phyloP scores from a whole-genome alignment of 2,113 vertebrate species.

The Tympanuchus pallidicinctus region DNA sequence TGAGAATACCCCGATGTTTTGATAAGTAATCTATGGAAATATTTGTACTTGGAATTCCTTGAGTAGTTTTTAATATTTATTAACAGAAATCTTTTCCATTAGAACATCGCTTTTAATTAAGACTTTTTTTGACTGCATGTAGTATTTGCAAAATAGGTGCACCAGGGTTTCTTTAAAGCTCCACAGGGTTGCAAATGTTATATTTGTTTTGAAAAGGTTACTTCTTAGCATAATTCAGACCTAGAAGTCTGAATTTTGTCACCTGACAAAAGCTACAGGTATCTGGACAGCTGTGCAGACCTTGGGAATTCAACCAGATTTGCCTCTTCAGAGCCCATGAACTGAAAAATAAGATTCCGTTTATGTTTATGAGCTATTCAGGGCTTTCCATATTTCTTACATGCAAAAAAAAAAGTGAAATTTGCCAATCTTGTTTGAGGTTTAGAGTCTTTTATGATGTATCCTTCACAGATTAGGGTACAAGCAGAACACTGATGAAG shows the following conservation, averaged over 20 bases:
- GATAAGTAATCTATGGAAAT: neutral
- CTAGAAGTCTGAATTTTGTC: neutral
- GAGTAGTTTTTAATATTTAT: neutral
- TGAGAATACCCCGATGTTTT: neutral
- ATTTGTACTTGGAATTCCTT: neutral
- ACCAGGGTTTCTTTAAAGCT: neutral
- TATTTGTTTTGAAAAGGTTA: neutral
- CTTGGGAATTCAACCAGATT: neutral
- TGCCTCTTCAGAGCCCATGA: neutral
- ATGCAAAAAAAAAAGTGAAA: neutral
- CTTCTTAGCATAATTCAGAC: neutral
- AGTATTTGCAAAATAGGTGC: neutral
- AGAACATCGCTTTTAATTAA: neutral
- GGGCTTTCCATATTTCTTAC: neutral
- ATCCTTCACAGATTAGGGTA: neutral
- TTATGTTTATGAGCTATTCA: neutral
- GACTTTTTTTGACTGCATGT: neutral
- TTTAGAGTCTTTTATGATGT: neutral
- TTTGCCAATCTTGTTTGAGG: neutral
- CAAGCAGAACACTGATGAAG: neutral
- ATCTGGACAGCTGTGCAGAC: neutral
- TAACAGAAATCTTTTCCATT: neutral
- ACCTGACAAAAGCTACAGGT: neutral
- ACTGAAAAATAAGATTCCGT: neutral
- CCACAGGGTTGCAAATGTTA: neutral